A percentile compares a stretch with the other conserved stretches of the same genome.
Evolutionary conservation across 2,113 vertebrate species (phyloP).

Genomic region (Ammodytes marinus): DNA sequence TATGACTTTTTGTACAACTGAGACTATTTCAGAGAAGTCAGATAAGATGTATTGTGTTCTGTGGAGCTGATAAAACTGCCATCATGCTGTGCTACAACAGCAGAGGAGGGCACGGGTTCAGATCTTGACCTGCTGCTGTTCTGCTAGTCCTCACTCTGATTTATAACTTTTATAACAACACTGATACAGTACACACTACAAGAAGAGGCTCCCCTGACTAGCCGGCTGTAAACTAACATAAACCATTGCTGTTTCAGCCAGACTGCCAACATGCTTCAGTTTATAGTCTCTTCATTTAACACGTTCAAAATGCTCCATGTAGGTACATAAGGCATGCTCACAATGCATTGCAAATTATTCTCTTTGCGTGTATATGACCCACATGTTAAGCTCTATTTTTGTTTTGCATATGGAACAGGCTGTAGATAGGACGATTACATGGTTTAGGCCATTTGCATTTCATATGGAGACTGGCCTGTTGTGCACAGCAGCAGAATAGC

Average conservation of each 20-base stretch:
- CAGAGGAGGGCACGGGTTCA: conserved; percentile 9
- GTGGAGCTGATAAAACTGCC: conserved; percentile 26
- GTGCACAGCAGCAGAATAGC: conserved; percentile 18
- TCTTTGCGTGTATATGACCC: background rate
- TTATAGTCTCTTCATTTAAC: conserved; percentile 4
- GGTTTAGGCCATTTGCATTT: conserved; percentile 56
- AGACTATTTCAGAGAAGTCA: conserved; percentile 35
- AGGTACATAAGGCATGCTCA: conserved; percentile 23
- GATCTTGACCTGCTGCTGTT: conserved; percentile 26
- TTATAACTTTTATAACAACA: conserved; percentile 11
- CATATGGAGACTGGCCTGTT: conserved; percentile 23
- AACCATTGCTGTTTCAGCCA: conserved; percentile 12
- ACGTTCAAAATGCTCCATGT: conserved; percentile 2
- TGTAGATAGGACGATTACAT: conserved; percentile 32
- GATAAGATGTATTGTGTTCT: conserved; percentile 17
- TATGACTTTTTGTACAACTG: background rate
- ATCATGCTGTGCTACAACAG: background rate
- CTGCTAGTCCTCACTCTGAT: background rate
- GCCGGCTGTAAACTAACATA: conserved; percentile 10
- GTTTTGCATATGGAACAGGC: conserved; percentile 23
- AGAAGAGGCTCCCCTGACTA: background rate
- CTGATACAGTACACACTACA: background rate
- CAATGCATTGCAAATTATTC: conserved; percentile 27
- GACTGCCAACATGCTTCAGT: conserved; percentile 12
- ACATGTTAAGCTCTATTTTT: conserved; percentile 36